Evolutionary conservation across 2,113 vertebrate genomes (phyloP), one percentile per base, ranked within the genome.

Genomic region (Syngnathus floridae): DNA sequence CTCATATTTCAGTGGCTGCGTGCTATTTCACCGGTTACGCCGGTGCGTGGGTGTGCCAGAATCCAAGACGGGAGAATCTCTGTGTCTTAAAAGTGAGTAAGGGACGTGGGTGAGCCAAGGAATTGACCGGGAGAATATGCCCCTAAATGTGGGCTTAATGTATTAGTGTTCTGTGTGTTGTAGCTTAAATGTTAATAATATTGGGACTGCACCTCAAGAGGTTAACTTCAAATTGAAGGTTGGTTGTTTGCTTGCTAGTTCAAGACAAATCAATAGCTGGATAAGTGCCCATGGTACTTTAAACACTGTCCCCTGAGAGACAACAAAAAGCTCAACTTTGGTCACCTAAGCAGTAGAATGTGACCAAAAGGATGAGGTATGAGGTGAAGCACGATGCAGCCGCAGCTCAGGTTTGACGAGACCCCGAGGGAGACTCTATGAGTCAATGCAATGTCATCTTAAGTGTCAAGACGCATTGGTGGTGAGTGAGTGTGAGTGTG

Each of bases 401-500:
- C 21, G 17, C 4, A 4, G 7, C 22, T 69, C 16, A 40, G 55
- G 19, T 70, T 26, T 41, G 62, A 26, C 26, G 19, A 38, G 43
- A 35, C 22, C 51, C 52, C 63, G 46, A 19, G 43, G 40, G 62
- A 45, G 52, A 21, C 43, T n/a, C 40, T 31, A 21, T 56, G 14
- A 66, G 43, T 69, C 49, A 43, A 69, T 69, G 58, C 58, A 40
- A 60, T 60, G 58, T 60, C 58, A 38, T 60, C 19, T 38, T 40
- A 60, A 21, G 58, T 60, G 58, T 60, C 58, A 40, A 60, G 38
- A 60, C 58, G 21, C 58, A 41, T 60, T 21, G 58, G 19, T 40
- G 6, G 16, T 35, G 58, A 41, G 37, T 16, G n/a, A 6, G 21
- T 41, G 21, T 43, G 46, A 19, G 45, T 6, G 45, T 5, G 17